These are phyloP conservation scores for Pseudochirops cupreus DNA, from an alignment of 2,797 vertebrate genomes.

Conservation along the genomic window DNA sequence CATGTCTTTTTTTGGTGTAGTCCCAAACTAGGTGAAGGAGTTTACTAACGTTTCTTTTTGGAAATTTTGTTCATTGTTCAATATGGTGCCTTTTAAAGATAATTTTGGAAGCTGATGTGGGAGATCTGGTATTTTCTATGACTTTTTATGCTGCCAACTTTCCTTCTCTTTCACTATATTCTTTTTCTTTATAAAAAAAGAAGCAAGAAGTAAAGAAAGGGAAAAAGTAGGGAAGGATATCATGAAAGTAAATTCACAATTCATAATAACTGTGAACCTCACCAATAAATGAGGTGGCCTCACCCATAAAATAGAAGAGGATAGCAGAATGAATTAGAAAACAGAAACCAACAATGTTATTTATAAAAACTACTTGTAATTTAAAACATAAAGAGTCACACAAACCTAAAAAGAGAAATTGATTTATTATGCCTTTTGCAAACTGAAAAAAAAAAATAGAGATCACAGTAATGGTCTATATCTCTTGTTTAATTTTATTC, in stretches of 20 bases:
- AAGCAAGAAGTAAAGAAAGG: background rate
- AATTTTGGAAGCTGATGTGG: background rate
- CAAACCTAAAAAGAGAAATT: constrained; percentile 13
- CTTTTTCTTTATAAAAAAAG: background rate
- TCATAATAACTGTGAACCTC: background rate
- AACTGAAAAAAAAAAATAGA: background rate
- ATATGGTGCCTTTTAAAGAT: background rate
- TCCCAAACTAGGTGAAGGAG: background rate
- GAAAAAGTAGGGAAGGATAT: background rate
- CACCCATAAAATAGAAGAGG: background rate
- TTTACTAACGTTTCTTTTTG: background rate
- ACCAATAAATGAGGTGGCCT: background rate
- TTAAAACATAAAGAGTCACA: background rate
- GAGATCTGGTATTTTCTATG: background rate
- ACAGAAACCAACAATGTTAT: background rate
- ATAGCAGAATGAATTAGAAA: background rate
- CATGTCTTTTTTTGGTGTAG: background rate
- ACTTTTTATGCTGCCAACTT: background rate
- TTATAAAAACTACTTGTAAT: background rate
- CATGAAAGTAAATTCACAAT: background rate
- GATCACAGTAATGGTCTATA: background rate
- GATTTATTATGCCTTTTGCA: background rate
- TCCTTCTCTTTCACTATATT: background rate
- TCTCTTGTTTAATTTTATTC: background rate
- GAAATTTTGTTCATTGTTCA: background rate